phyloP scores from a whole-genome alignment of 1,140 invertebrate species.

The Procambarus clarkii region DNA sequence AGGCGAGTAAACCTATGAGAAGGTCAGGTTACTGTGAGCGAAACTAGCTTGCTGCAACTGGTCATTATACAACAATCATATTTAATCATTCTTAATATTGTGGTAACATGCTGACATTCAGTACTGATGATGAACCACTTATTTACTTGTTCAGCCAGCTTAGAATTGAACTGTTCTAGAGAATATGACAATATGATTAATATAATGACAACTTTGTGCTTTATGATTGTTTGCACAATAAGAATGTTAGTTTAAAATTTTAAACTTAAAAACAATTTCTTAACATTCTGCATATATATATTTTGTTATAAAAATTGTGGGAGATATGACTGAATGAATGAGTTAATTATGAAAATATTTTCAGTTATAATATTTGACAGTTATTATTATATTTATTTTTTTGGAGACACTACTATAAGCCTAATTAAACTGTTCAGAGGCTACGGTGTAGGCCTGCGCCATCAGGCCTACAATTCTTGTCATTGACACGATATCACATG shows the following conservation, averaged over 20 bases:
- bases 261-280: no score
- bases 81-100: neutral
- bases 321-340: no score
- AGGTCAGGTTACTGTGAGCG: neutral
- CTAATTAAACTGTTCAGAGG: neutral
- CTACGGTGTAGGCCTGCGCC: neutral
- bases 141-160: neutral
- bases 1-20: neutral
- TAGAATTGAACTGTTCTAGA: neutral
- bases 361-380: neutral
- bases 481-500: conserved; percentile 10
- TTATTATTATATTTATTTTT: neutral
- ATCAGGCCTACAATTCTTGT: neutral
- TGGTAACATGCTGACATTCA: no score
- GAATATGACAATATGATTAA: no score
- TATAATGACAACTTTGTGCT: no score
- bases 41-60: neutral
- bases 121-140: neutral
- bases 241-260: neutral
- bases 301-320: no score
- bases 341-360: no score
- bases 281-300: no score
- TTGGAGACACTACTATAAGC: conserved; percentile 11
- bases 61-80: neutral
- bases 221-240: neutral